phyloP scores from a whole-genome alignment of 2,888 invertebrate species.

The Pammene fasciana region DNA sequence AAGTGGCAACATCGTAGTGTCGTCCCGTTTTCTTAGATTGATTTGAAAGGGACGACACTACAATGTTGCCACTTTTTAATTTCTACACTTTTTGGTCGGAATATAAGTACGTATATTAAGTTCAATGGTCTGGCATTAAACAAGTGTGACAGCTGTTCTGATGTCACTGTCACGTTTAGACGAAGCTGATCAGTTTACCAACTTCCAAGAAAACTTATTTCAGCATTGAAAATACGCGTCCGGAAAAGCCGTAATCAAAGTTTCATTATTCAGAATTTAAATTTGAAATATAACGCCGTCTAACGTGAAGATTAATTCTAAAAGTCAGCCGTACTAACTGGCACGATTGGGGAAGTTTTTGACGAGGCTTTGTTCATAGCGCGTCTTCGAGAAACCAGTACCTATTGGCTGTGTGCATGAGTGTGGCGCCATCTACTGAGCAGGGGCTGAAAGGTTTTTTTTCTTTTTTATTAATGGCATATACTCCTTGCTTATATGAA shows the following conservation, averaged over 20 bases:
- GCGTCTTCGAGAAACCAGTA: neutral
- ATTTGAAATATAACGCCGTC: conserved; percentile 59
- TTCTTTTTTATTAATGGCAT: too few species aligned
- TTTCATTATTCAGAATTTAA: conserved; percentile 61
- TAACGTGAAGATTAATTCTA: conserved; percentile 62
- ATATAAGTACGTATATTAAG: too few species aligned
- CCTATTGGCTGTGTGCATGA: too few species aligned
- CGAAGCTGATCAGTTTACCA: conserved; percentile 35
- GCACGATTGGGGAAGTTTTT: conserved; percentile 68
- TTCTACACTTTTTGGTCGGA: too few species aligned
- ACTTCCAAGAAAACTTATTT: conserved; percentile 46
- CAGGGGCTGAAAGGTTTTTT: too few species aligned
- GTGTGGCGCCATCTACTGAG: too few species aligned
- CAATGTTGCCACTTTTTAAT: too few species aligned
- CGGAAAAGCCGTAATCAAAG: conserved; percentile 58
- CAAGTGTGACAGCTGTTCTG: neutral
- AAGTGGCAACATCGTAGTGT: too few species aligned
- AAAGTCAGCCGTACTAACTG: conserved; percentile 59
- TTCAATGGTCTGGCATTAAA: too few species aligned
- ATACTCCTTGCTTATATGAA: too few species aligned
- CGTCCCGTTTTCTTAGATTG: too few species aligned
- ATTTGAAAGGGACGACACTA: too few species aligned
- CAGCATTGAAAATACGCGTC: conserved; percentile 45
- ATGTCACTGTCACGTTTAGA: neutral
- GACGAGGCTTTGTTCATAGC: conserved; percentile 49